A percentile compares a stretch with the other conserved stretches of the same genome.
phyloP scores from a whole-genome alignment of 1,140 invertebrate species.

The Drosophila willistoni region DNA sequence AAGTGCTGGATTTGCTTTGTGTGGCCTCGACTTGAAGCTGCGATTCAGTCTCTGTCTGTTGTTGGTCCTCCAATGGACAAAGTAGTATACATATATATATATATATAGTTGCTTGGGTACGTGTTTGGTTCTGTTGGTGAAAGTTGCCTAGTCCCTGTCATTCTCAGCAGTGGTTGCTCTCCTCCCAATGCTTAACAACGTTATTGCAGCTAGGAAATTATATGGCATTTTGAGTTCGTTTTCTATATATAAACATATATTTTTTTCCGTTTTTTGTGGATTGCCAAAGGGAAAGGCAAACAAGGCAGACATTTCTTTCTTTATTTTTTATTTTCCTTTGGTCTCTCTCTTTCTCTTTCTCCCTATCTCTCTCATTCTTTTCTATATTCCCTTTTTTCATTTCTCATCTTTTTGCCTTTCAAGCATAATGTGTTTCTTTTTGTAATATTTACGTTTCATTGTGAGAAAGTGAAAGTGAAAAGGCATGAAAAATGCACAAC shows the following conservation, averaged over 20 bases:
- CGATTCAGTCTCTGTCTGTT: slow-evolving; percentile 16
- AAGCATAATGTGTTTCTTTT: slow-evolving; percentile 57
- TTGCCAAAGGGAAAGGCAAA: slow-evolving; percentile 38
- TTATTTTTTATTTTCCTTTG: slow-evolving; percentile 23
- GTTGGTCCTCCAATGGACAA: slow-evolving; percentile 37
- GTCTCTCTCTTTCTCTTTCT: too few species aligned
- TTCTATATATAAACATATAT: slow-evolving; percentile 18
- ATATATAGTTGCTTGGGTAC: slow-evolving; percentile 5
- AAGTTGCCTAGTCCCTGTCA: slow-evolving; percentile 29
- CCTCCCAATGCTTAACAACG: slow-evolving; percentile 28
- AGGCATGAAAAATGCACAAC: slow-evolving; percentile 58
- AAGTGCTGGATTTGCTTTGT: slow-evolving; percentile 49
- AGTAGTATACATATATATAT: slow-evolving; percentile 17
- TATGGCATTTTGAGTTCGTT: slow-evolving; percentile 47
- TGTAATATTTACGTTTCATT: slow-evolving; percentile 75
- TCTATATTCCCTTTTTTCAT: neutral
- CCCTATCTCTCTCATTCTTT: neutral
- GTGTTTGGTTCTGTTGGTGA: slow-evolving; percentile 44
- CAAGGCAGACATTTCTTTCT: slow-evolving; percentile 36
- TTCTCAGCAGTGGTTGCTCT: neutral
- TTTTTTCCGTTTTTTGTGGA: slow-evolving; percentile 33
- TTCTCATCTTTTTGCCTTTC: slow-evolving; percentile 46
- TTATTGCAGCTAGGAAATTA: slow-evolving; percentile 53
- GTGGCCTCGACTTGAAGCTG: slow-evolving; percentile 18
- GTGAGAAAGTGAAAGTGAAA: slow-evolving; percentile 58